Evolutionary conservation across 2,113 vertebrate genomes (phyloP), one percentile per base, ranked within the genome.

Genomic region (Dendrocopos noguchii): DNA sequence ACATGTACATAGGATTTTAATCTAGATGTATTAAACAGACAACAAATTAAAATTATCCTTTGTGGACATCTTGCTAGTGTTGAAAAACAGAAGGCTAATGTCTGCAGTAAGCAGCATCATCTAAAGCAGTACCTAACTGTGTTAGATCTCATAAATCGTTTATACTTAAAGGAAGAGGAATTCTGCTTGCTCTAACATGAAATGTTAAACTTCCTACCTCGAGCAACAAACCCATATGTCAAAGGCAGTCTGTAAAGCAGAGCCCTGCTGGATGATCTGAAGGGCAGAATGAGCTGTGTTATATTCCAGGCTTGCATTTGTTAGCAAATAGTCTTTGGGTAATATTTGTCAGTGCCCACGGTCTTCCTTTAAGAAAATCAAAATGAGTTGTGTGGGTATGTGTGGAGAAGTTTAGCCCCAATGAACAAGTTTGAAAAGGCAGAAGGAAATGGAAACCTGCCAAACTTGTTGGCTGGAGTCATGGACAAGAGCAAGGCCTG

Each of bases 401-500:
- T 18, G 8, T 36, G n/a, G 93, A 75, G 91, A 95, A 91, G 95
- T 97, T 97, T 92, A 97, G 91, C 97, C 95, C 91, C 6, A 8
- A 89, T 97, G 94, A 95, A 33, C 63, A 91, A 91, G 96, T 96
- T 95, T 94, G 93, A 77, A 95, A 95, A 87, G 89, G 93, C 83
- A 92, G 90, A 90, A 95, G 90, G 95, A 95, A 96, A 95, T 97
- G 96, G 96, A 97, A 95, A 81, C 74, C 94, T 94, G 95, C 97
- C 97, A 97, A 95, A 96, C 95, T 83, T 77, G 88, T 97, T 97
- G 97, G 97, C 97, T 97, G 73, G 97, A 98, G 97, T 97, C 97
- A 97, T 53, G 97, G 97, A 96, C 97, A 96, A 97, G 98, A 98
- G 98, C 98, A 98, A 98, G 98, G 98, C 98, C 98, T 98, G 98